Evolutionary conservation across 2,113 vertebrate species (phyloP), one percentile per base, ranked within the genome.

Genomic region (Pleuronectes platessa): DNA sequence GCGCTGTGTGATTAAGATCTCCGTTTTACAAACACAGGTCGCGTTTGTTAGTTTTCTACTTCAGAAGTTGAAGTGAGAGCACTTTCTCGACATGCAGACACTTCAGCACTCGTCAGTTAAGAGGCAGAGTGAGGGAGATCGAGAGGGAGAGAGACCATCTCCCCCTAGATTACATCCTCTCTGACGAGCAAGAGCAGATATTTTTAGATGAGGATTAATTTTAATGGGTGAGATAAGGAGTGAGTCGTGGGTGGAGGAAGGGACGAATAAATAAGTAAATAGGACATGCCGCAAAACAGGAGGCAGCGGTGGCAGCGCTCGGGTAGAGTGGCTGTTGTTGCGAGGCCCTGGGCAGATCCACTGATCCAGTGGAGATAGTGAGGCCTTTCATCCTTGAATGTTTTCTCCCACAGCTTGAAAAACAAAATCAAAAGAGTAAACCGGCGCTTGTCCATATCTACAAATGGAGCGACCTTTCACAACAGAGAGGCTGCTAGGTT

Each of bases 161-260:
- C 54, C 71, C 84, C 61, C 74, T 76, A 15, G 27, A 80, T 85
- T 68, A 68, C 83, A 49, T 80, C 61, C 76, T 78, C 74, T 78
- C 78, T 5, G 67, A 89, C 18, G 42, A 78, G 66, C 55, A 70
- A 74, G 81, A 85, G 76, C 26, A 71, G 90, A 80, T 92, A 92
- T 93, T 93, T 93, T 91, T 93, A 92, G 92, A 91, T 53, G 68
- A 85, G 83, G 88, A 90, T 91, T 89, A 85, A 89, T 92, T 90
- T 91, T 86, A 92, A 90, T 90, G 89, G 79, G 51, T 56, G 76
- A 92, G 86, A 91, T 90, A 90, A 90, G 86, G 90, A 79, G 78
- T 76, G 78, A 88, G 84, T 83, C 20, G 63, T 73, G 74, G 82
- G 81, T 64, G 82, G 76, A 87, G 69, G 76, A 78, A 62, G 71